Evolutionary conservation across 2,888 invertebrate genomes (phyloP), one percentile per base, ranked within the genome.

Genomic region (Pegoplata infirma): DNA sequence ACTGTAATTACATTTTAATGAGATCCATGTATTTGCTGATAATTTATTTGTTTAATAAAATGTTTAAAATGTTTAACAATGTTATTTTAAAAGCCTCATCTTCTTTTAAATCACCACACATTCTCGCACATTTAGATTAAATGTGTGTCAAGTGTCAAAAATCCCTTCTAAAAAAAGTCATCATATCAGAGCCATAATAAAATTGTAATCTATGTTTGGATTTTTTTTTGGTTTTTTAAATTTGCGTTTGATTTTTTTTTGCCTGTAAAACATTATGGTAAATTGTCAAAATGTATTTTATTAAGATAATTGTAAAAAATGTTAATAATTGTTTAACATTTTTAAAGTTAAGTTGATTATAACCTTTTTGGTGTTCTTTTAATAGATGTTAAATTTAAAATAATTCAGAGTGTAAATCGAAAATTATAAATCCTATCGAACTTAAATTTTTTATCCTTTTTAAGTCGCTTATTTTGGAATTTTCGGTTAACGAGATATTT

Each of bases 71-170:
- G 32, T 10, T n/a, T n/a, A n/a, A n/a, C n/a, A n/a, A n/a, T 25
- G 25, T 25, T 25, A 25, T 25, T 25, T 25, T 5, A 40, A 40
- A 36, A 40, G 36, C 5, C 2, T n/a, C 25, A 14, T 53, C 25
- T 25, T 53, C 51, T 21, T 44, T 66, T 16, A 44, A 51, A 58
- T 44, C n/a, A n/a, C n/a, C n/a, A 44, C 58, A 66, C 58, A 46
- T 76, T 68, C 59, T 71, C 53, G 25, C 46, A 59, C 36, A 59
- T 68, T 75, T 66, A 44, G n/a, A 32, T 71, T 79, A 71, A 67
- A 79, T 71, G 66, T 79, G 55, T 79, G 79, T 79, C 79, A 79
- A 79, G 79, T 79, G 79, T 75, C 79, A 79, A 67, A 79, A 75
- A 71, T 79, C 79, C 79, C 79, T 79, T 79, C 79, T 79, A 79